These are phyloP conservation scores for Agrypnus murinus DNA, from an alignment of 2,888 invertebrate genomes.

Conservation along the genomic window DNA sequence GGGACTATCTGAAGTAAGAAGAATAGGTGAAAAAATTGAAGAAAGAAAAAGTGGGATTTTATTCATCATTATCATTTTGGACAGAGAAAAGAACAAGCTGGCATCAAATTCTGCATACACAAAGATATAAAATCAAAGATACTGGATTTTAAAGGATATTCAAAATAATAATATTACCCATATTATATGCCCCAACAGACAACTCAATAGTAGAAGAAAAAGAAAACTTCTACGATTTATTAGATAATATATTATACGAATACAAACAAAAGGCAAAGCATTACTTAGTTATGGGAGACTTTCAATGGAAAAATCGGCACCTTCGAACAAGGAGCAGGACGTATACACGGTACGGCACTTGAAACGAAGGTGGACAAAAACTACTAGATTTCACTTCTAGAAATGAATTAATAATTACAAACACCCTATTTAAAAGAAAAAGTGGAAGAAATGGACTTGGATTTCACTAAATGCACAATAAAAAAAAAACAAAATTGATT, in stretches of 20 bases:
- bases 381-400: not conserved
- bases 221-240: not conserved
- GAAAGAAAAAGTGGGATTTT: not conserved
- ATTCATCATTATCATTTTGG: not conserved
- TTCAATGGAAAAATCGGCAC: no score
- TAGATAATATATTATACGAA: not conserved
- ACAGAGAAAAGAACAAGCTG: not conserved
- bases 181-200: no score
- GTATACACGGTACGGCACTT: no score
- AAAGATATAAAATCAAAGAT: not conserved
- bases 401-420: not conserved
- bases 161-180: not conserved
- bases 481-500: no score
- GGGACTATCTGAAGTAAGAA: not conserved
- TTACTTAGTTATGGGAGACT: no score
- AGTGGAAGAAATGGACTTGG: not conserved
- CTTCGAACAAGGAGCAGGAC: no score
- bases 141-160: not conserved
- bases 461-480: not conserved
- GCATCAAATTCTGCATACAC: no score
- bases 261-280: not conserved
- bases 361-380: not conserved
- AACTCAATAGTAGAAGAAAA: no score
- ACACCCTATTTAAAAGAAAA: not conserved
- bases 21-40: not conserved